Base-by-base conservation (phyloP, 2,113 vertebrate species). In the Colinus virginianus region DNA sequence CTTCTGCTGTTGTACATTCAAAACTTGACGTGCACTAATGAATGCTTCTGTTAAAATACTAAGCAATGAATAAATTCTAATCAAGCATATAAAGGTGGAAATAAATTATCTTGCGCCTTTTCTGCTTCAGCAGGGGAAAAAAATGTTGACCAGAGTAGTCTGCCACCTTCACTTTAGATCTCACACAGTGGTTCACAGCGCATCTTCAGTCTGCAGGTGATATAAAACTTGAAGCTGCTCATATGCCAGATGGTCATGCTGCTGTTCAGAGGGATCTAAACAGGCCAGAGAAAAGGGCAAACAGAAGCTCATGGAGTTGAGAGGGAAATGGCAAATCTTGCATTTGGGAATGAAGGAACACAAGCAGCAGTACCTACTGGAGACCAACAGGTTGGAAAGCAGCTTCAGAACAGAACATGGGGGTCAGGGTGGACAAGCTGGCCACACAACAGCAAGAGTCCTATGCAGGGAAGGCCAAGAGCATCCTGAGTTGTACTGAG, bases 241-340 rank as follows among this genome's bases (percentile, higher is more conserved):
- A 20, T 15, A 43, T 0, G 11, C 45, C 67, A 85, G 40, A n/a
- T 4, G 7, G 23, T 25, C 19, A 11, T 4, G 9, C 3, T 49
- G 63, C 40, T 40, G 6, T 42, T 66, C 51, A 9, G 1, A 48
- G 0, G 0, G n/a, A 55, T 28, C 61, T 71, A 56, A 45, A 6
- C 5, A 62, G 26, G 36, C 12, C 63, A 45, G 32, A 84, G 40
- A 74, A 84, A 56, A 0, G 1, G 36, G 16, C n/a, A 91, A 42
- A 51, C 8, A 55, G 16, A 78, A 87, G 2, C 9, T 62, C 25
- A 49, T 1, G 14, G 61, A 84, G 43, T 11, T 43, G 83, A 46
- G 42, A 18, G 15, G 2, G 48, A 56, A 81, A 85, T 1, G 2
- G 2, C 13, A 75, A 66, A 42, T 25, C 26, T 48, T 72, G 15